Conservation (phyloP, 2,888 invertebrate genomes). For the Lasius platythorax region DNA sequence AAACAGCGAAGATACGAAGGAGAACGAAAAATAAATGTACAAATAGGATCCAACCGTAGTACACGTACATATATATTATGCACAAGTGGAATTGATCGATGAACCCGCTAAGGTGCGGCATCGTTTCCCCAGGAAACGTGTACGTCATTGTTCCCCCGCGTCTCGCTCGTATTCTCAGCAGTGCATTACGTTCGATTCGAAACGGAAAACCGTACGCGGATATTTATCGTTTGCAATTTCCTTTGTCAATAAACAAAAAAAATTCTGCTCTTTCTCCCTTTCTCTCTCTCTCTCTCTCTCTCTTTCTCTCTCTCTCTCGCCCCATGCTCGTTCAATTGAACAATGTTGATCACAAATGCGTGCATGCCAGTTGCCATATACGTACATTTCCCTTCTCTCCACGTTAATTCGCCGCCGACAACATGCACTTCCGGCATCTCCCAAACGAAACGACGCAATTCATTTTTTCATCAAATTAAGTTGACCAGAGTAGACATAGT, state of each 20-base stretch:
- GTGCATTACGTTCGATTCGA: constrained; percentile 65
- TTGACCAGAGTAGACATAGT: neutral
- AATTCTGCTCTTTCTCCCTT: neutral
- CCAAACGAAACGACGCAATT: neutral
- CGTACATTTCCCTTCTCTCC: neutral
- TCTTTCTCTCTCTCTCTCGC: neutral
- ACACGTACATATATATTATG: constrained; percentile 43
- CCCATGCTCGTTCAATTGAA: constrained; percentile 3
- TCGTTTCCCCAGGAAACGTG: constrained; percentile 53
- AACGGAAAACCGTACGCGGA: constrained; percentile 63
- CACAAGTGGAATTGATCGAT: constrained; percentile 57
- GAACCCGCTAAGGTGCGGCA: constrained; percentile 29
- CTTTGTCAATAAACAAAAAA: constrained; percentile 44
- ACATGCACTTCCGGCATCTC: neutral
- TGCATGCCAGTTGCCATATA: neutral
- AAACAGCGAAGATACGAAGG: neutral
- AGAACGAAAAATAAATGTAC: constrained; percentile 27
- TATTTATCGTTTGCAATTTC: constrained; percentile 55
- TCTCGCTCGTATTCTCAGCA: constrained; percentile 26
- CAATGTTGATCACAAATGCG: neutral
- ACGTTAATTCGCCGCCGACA: neutral
- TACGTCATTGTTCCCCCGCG: constrained; percentile 50
- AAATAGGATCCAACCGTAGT: constrained; percentile 19
- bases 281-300: neutral
- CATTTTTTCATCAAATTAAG: constrained; percentile 32